These are phyloP conservation scores for Atta cephalotes DNA, from an alignment of 1,140 invertebrate species.

Conservation along the genomic window DNA sequence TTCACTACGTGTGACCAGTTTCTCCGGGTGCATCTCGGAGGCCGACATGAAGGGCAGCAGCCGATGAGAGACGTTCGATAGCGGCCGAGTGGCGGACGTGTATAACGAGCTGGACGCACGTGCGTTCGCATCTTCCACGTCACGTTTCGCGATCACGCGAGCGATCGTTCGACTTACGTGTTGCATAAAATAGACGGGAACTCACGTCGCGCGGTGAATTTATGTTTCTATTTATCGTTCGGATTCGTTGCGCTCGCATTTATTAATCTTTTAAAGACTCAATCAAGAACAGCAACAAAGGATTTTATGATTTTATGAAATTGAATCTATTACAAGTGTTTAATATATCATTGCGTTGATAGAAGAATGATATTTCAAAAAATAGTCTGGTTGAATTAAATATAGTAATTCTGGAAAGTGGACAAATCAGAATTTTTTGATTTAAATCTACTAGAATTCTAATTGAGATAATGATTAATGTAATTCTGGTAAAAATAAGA, in stretches of 20 bases:
- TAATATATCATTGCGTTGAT: background rate
- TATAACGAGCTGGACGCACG: conserved; percentile 48
- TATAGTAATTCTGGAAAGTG: no score
- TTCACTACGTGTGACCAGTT: conserved; percentile 34
- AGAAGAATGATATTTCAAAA: no score
- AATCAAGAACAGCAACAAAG: background rate
- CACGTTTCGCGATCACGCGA: conserved; percentile 58
- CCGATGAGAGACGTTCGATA: no score
- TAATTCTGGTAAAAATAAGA: no score
- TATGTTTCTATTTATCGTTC: conserved; percentile 14
- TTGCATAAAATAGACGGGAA: conserved; percentile 21
- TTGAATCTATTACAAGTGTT: background rate
- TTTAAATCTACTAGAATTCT: no score
- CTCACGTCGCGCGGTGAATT: background rate
- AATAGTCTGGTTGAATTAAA: no score
- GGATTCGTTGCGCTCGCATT: background rate
- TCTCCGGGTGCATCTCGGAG: conserved; percentile 11
- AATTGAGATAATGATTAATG: no score
- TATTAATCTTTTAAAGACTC: background rate
- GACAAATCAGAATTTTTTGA: no score
- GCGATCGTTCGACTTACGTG: conserved; percentile 9
- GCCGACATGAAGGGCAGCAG: conserved; percentile 33
- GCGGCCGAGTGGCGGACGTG: conserved; percentile 8
- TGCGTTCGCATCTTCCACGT: conserved; percentile 47
- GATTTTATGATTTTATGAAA: background rate